Evolutionary conservation across 2,888 invertebrate genomes (phyloP).

Genomic region (Xanthorhoe spadicearia): DNA sequence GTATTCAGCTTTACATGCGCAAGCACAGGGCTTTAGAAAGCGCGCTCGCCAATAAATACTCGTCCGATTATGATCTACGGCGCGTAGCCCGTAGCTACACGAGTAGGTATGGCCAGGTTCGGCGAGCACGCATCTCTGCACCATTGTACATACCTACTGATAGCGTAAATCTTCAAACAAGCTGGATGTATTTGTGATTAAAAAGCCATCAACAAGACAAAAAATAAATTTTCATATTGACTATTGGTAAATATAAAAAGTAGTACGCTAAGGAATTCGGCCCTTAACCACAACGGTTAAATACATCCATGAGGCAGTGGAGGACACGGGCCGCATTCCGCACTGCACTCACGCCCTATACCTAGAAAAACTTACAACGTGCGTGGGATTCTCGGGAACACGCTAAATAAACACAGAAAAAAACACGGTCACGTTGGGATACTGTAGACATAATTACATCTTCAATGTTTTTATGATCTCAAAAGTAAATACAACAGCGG

Average conservation of each 20-base stretch:
- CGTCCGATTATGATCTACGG: conserved; percentile 83
- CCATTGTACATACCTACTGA: neutral
- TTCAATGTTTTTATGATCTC: conserved; percentile 43
- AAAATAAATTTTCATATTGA: conserved; percentile 5
- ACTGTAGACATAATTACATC: conserved; percentile 55
- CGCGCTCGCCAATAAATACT: conserved; percentile 79
- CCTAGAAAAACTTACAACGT: conserved; percentile 65
- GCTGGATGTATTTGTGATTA: conserved; percentile 5
- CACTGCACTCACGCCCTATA: conserved; percentile 61
- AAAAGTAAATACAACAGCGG: conserved; percentile 24
- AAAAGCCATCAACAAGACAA: conserved; percentile 4
- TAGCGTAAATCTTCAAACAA: neutral
- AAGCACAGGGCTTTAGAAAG: conserved; percentile 68
- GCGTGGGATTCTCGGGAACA: conserved; percentile 66
- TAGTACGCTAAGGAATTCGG: conserved; percentile 19
- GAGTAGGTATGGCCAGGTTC: conserved; percentile 15
- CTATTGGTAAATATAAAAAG: conserved; percentile 13
- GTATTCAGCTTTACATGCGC: conserved; percentile 58
- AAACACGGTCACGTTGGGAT: conserved; percentile 51
- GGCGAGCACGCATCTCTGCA: conserved; percentile 12
- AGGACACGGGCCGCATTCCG: conserved; percentile 59
- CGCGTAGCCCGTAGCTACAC: conserved; percentile 81
- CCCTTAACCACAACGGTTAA: conserved; percentile 23
- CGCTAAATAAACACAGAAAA: conserved; percentile 61
- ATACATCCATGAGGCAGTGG: conserved; percentile 47